A percentile compares a stretch with the other conserved stretches of the same genome.
These are phyloP conservation scores for Drosophila robusta DNA, from an alignment of 2,888 invertebrate species.

Conservation along the genomic window DNA sequence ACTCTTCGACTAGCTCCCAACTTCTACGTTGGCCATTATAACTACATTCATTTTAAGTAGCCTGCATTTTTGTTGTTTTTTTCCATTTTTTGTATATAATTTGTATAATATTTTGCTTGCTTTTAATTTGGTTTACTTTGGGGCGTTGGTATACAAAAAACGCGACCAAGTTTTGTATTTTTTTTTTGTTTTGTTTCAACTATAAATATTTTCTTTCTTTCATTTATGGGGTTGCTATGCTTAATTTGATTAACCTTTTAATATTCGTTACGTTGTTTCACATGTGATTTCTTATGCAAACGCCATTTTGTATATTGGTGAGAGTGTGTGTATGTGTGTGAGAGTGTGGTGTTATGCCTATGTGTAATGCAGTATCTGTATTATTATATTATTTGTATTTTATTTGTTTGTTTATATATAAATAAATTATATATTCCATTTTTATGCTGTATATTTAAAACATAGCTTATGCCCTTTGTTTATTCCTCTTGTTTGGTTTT, in stretches of 20 bases:
- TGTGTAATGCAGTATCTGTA: conserved; percentile 47
- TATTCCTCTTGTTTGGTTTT: conserved; percentile 29
- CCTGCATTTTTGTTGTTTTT: conserved; percentile 28
- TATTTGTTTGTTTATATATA: conserved; percentile 19
- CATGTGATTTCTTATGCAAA: conserved; percentile 61
- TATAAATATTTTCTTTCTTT: conserved; percentile 68
- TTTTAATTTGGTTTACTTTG: conserved; percentile 50
- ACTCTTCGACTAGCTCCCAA: conserved; percentile 17
- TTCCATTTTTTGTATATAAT: conserved; percentile 50
- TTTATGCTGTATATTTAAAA: conserved; percentile 62
- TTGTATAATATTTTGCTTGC: conserved; percentile 72
- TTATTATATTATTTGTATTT: conserved; percentile 24
- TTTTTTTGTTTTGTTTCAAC: conserved; percentile 48
- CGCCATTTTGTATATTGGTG: conserved; percentile 47
- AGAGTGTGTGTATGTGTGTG: conserved; percentile 35
- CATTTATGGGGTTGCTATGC: conserved; percentile 47
- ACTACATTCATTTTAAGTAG: conserved; percentile 45
- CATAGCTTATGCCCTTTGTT: conserved; percentile 66
- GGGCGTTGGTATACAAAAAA: conserved; percentile 73
- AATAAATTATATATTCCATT: conserved; percentile 20
- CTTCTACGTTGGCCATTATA: conserved; percentile 31
- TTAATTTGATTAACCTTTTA: conserved; percentile 74
- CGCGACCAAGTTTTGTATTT: conserved; percentile 61
- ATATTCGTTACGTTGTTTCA: conserved; percentile 75
- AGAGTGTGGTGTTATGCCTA: conserved; percentile 18